Conservation (phyloP, 2,113 vertebrate species). For the Noctilio leporinus region DNA sequence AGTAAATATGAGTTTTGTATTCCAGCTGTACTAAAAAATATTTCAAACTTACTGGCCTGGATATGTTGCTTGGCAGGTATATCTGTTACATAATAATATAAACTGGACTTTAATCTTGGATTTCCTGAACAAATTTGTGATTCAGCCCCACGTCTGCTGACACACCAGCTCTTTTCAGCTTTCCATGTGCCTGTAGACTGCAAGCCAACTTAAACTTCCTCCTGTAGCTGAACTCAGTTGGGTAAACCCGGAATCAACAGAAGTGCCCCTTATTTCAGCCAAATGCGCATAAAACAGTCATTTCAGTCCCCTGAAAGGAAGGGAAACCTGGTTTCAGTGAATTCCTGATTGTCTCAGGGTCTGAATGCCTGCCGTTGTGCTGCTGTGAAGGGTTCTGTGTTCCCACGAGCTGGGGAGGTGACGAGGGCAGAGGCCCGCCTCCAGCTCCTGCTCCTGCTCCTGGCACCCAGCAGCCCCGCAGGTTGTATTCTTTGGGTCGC, state of each 20-base stretch:
- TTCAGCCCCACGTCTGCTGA: constrained; percentile 42
- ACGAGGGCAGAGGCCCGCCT: background rate
- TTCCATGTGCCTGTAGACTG: background rate
- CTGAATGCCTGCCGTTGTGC: constrained; percentile 72
- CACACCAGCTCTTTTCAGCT: constrained; percentile 50
- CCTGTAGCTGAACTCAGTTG: background rate
- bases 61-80: constrained; percentile 53
- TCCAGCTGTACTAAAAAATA: constrained; percentile 22
- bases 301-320: background rate
- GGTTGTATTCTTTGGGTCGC: background rate
- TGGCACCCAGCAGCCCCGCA: background rate
- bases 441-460: background rate
- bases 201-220: constrained; percentile 67
- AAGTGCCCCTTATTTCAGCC: constrained; percentile 55
- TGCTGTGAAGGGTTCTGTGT: background rate
- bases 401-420: background rate
- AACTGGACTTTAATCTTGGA: constrained; percentile 40
- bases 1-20: constrained; percentile 39
- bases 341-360: constrained; percentile 44
- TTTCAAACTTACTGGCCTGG: constrained; percentile 31
- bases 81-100: constrained; percentile 44
- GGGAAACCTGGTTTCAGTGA: constrained; percentile 27
- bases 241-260: constrained; percentile 57
- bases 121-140: constrained; percentile 40
- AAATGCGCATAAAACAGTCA: constrained; percentile 33